phyloP scores from a whole-genome alignment of 2,113 vertebrate species.

The Forbesichthys papilliferus region DNA sequence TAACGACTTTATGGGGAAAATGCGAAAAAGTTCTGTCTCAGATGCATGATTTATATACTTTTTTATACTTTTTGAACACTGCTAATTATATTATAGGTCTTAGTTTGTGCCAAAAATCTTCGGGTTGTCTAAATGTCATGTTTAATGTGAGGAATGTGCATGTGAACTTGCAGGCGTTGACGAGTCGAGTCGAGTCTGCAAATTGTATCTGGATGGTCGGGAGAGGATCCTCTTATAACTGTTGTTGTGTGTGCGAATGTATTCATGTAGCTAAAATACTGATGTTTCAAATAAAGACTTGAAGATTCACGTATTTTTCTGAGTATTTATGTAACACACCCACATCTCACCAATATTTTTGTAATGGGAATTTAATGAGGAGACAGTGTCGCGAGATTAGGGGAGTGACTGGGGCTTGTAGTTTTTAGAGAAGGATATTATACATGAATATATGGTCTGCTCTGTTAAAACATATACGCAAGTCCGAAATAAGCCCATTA shows the following conservation, averaged over 20 bases:
- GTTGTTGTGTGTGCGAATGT: background rate
- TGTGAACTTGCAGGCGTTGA: conserved; percentile 29
- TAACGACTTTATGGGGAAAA: conserved; percentile 45
- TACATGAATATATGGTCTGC: background rate
- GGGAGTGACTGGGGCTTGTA: conserved; percentile 59
- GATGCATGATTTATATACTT: background rate
- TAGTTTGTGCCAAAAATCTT: conserved; percentile 1
- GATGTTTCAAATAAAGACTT: conserved; percentile 49
- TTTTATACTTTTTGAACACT: conserved; percentile 55
- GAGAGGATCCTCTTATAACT: conserved; percentile 12
- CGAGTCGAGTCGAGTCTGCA: conserved; percentile 45
- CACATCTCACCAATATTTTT: conserved; percentile 42
- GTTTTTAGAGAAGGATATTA: conserved; percentile 32
- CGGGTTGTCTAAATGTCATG: conserved; percentile 37
- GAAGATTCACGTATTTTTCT: conserved; percentile 32
- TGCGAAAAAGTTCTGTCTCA: conserved; percentile 25
- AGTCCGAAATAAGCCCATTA: background rate
- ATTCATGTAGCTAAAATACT: conserved; percentile 3
- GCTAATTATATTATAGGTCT: conserved; percentile 26
- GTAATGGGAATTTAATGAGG: conserved; percentile 30
- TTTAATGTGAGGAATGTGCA: conserved; percentile 47
- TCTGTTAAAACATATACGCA: background rate
- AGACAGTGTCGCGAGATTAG: conserved; percentile 66
- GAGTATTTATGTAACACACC: conserved; percentile 65
- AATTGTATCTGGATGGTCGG: conserved; percentile 27